phyloP scores from a whole-genome alignment of 2,113 vertebrate genomes.

The Saimiri boliviensis region DNA sequence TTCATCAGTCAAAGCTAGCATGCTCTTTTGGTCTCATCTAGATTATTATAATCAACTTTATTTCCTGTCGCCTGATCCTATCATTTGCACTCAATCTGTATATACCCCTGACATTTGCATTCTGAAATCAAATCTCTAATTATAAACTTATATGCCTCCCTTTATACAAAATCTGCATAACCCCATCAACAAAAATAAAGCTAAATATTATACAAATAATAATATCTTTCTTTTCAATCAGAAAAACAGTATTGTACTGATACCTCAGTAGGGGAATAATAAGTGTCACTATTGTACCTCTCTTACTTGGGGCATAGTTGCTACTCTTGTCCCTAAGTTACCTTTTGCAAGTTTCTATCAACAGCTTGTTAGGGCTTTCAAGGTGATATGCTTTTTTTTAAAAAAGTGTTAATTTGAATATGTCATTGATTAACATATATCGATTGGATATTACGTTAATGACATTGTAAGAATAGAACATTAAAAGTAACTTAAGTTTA shows the following conservation, averaged over 20 bases:
- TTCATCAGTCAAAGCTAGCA: neutral
- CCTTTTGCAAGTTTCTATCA: neutral
- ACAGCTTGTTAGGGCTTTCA: neutral
- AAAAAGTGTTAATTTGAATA: neutral
- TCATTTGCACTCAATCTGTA: neutral
- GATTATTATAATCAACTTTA: neutral
- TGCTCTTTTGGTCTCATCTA: neutral
- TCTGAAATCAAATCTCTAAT: slow-evolving; percentile 15
- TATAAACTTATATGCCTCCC: slow-evolving; percentile 12
- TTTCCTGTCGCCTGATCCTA: neutral
- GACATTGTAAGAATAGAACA: neutral
- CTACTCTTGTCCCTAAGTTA: neutral
- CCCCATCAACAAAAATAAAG: neutral
- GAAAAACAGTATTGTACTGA: neutral
- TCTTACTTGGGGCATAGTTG: neutral
- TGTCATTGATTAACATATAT: neutral
- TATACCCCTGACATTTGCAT: neutral
- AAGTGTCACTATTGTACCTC: neutral
- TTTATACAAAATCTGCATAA: slow-evolving; percentile 27
- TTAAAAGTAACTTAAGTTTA: neutral
- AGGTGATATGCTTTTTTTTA: neutral
- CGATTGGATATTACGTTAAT: neutral
- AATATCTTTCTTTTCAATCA: neutral
- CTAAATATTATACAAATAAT: slow-evolving; percentile 40
- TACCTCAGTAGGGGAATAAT: neutral